Evolutionary conservation across 2,113 vertebrate species (phyloP).

Genomic region (Bambusicola thoracicus): DNA sequence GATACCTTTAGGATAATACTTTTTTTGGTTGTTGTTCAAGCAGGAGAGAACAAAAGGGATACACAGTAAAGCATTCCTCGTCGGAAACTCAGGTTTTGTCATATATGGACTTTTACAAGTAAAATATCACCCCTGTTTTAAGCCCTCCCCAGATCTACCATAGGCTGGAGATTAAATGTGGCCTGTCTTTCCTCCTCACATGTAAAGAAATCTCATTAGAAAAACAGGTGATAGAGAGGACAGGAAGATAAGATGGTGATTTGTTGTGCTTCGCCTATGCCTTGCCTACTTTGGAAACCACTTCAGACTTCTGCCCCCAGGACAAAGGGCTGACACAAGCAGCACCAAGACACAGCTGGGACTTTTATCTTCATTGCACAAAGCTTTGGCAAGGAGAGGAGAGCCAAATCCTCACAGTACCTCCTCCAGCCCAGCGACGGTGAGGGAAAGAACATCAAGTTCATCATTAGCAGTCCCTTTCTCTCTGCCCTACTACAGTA

Average conservation of each 20-base stretch:
- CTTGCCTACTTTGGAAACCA: background rate
- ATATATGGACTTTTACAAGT: background rate
- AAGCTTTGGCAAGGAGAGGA: background rate
- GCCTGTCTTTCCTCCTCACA: background rate
- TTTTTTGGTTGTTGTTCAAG: background rate
- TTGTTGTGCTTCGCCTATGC: background rate
- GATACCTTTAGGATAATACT: background rate
- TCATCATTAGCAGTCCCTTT: background rate
- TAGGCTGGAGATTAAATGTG: background rate
- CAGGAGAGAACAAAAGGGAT: background rate
- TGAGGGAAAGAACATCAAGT: background rate
- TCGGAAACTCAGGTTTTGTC: background rate
- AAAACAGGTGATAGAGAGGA: background rate
- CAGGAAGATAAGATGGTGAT: background rate
- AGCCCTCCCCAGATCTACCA: background rate
- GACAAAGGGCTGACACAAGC: background rate
- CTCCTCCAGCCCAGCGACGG: background rate
- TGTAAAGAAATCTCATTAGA: fast-evolving
- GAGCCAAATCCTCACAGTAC: fast-evolving
- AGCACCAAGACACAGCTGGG: background rate
- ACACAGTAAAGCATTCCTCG: background rate
- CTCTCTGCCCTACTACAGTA: background rate
- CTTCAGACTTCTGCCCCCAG: background rate
- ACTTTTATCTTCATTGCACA: background rate
- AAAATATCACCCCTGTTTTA: fast-evolving